Percentiles rank a stretch among this genome's conserved stretches.
Evolutionary conservation across 2,797 vertebrate species (phyloP).

Genomic region (Cyclopterus lumpus): DNA sequence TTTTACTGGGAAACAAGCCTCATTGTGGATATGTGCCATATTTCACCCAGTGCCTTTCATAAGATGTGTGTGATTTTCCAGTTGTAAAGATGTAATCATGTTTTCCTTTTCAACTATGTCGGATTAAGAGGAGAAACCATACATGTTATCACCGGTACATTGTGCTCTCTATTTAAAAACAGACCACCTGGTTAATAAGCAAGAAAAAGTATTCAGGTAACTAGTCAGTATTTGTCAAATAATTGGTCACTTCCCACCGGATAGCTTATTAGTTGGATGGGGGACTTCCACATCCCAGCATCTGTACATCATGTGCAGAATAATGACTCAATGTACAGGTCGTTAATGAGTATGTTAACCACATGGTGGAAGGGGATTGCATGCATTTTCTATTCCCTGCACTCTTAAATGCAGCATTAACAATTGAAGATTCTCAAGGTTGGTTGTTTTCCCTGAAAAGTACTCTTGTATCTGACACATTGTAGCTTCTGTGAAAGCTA

Average conservation of each 20-base stretch:
- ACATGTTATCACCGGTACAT: not conserved
- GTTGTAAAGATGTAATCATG: constrained; percentile 33
- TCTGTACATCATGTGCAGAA: constrained; percentile 28
- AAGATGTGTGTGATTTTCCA: constrained; percentile 36
- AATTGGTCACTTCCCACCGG: not conserved
- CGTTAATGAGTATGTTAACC: not conserved
- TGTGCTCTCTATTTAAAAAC: not conserved
- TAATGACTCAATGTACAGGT: constrained; percentile 40
- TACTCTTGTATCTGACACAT: constrained; percentile 5
- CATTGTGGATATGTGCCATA: constrained; percentile 33
- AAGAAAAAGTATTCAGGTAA: not conserved
- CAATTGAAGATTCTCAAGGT: constrained; percentile 4
- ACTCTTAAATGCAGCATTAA: constrained; percentile 26
- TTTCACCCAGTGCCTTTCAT: constrained; percentile 72
- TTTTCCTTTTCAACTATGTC: constrained; percentile 23
- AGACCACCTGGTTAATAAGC: not conserved
- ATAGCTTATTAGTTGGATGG: constrained; percentile 2
- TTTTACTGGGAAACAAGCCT: constrained; percentile 24
- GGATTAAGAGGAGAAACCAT: constrained; percentile 11
- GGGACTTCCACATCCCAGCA: constrained; percentile 10
- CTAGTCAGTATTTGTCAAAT: not conserved
- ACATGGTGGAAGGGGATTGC: constrained; percentile 23
- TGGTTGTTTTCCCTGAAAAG: constrained; percentile 10
- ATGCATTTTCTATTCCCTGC: constrained; percentile 28
- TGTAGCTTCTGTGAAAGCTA: constrained; percentile 3